Evolutionary conservation across 2,113 vertebrate species (phyloP), one percentile per base, ranked within the genome.

Genomic region (Crypturellus undulatus): DNA sequence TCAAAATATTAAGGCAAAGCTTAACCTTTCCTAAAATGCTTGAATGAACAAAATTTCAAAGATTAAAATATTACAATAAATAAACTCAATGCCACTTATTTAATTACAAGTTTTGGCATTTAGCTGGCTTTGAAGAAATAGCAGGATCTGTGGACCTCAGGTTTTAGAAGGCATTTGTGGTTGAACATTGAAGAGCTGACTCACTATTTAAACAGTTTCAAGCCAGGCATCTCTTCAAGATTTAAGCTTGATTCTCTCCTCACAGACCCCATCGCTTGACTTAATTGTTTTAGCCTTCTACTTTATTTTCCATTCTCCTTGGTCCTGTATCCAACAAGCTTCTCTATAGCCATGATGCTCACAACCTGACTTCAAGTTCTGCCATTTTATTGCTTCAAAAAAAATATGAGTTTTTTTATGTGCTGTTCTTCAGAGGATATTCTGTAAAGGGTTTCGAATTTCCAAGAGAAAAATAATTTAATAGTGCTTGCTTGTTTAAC

Each of bases 171-270:
- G 77, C 52, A 93, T 95, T 93, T 93, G 72, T 86, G 88, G 88
- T 96, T 90, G 88, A 87, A 76, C 93, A 49, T 83, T 95, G 93
- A 83, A 86, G 85, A 86, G 47, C 79, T 96, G 90, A 95, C 76
- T 97, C 90, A 91, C 72, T 96, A 7, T 65, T 92, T 92, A 84
- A 96, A 89, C 80, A 84, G 32, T 92, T 91, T 92, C 22, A 89
- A 75, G 72, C 79, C 88, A 94, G 47, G 52, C 69, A 86, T 93
- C 88, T 91, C 85, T 90, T 93, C 69, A 92, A 94, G 79, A 89
- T 84, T 86, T 69, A 62, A 84, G n/a, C 45, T 93, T 42, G 78
- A 79, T 85, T 83, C 67, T 87, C 3, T 88, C 80, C 93, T 92
- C 43, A 47, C 88, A 3, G 5, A 10, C 45, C 32, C n/a, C 62